Evolutionary conservation across 2,113 vertebrate genomes (phyloP).

Genomic region (Vulpes ferrilata): DNA sequence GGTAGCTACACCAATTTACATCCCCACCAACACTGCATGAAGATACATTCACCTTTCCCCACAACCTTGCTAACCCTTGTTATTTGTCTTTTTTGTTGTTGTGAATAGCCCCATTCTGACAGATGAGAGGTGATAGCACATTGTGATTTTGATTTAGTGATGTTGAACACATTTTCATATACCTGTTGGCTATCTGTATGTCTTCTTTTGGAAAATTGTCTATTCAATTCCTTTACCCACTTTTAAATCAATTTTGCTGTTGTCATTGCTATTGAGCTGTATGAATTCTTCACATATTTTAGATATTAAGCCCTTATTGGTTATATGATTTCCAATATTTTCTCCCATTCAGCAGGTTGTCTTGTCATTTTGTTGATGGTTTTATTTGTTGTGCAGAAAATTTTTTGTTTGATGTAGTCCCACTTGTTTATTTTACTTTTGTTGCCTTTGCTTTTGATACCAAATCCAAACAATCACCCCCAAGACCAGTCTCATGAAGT

Average conservation of each 20-base stretch:
- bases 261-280: not conserved
- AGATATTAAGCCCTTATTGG: not conserved
- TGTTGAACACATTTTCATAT: not conserved
- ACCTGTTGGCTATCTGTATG: not conserved
- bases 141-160: not conserved
- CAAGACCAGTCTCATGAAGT: not conserved
- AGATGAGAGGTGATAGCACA: not conserved
- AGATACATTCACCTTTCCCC: not conserved
- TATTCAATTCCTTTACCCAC: not conserved
- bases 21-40: not conserved
- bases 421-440: not conserved
- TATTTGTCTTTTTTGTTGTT: not conserved
- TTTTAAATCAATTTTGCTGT: not conserved
- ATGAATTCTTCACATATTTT: not conserved
- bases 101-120: not conserved
- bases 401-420: not conserved
- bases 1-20: not conserved
- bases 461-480: not conserved
- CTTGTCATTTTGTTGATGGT: not conserved
- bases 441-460: not conserved
- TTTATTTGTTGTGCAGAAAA: not conserved
- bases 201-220: not conserved
- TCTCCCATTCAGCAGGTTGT: not conserved
- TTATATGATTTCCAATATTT: not conserved
- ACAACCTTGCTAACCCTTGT: not conserved